Conservation (phyloP, 2,888 invertebrate genomes). For the Drosophila putrida region DNA sequence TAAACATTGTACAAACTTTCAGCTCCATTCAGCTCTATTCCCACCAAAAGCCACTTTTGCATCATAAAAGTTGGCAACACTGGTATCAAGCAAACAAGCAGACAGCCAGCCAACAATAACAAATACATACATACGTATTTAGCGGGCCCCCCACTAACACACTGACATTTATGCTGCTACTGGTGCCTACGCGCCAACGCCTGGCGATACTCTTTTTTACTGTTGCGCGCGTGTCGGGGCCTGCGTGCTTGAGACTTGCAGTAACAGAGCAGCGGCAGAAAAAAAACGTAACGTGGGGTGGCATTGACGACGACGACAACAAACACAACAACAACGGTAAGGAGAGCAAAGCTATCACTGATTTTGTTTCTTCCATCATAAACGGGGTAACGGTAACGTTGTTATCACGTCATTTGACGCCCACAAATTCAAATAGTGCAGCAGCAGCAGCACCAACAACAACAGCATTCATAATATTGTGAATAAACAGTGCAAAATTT, state of each 20-base stretch:
- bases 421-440: slow-evolving; percentile 49
- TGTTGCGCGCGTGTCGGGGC: slow-evolving; percentile 71
- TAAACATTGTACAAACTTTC: no score
- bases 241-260: slow-evolving; percentile 61
- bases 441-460: slow-evolving; percentile 20
- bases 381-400: slow-evolving; percentile 43
- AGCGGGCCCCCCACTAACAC: slow-evolving; percentile 66
- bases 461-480: slow-evolving; percentile 2
- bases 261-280: slow-evolving; percentile 53
- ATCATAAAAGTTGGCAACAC: no score
- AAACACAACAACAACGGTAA: slow-evolving; percentile 8
- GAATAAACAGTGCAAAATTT: slow-evolving; percentile 24
- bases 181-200: slow-evolving; percentile 32
- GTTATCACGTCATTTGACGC: slow-evolving; percentile 61
- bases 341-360: slow-evolving; percentile 48
- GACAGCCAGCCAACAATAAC: slow-evolving; percentile 21
- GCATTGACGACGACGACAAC: slow-evolving; percentile 47
- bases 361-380: slow-evolving; percentile 50
- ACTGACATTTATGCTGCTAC: slow-evolving; percentile 63
- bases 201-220: slow-evolving; percentile 21
- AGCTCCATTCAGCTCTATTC: no score
- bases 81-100: slow-evolving; percentile 1
- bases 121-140: slow-evolving; percentile 25
- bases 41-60: no score
- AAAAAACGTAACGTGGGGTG: slow-evolving; percentile 54